A percentile compares a stretch with the other conserved stretches of the same genome.
Evolutionary conservation across 1,140 invertebrate species (phyloP).

Genomic region (Drosophila novamexicana): DNA sequence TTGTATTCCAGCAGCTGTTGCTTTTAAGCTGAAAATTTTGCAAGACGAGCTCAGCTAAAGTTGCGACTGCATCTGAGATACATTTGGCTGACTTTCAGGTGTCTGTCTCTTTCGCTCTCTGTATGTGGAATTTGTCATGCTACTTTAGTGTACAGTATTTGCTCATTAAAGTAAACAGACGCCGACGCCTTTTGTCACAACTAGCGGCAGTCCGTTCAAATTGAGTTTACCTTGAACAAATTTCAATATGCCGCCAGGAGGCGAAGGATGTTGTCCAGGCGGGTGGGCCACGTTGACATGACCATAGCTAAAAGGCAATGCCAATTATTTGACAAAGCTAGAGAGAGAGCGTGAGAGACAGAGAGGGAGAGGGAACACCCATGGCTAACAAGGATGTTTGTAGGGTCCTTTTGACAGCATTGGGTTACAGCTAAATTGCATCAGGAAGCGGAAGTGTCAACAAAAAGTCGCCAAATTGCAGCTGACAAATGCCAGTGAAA

Average conservation of each 20-base stretch:
- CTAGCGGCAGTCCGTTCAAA: slow-evolving; percentile 26
- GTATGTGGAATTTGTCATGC: slow-evolving; percentile 32
- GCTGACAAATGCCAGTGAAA: slow-evolving; percentile 34
- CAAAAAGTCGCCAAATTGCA: slow-evolving; percentile 32
- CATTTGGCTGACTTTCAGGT: background rate
- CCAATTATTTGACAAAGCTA: slow-evolving; percentile 30
- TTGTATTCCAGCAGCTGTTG: background rate
- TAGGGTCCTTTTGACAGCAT: slow-evolving; percentile 35
- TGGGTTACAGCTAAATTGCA: slow-evolving; percentile 56
- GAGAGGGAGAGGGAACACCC: slow-evolving; percentile 15
- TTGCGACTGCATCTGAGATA: too few relatives aligned
- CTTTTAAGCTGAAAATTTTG: background rate
- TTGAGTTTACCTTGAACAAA: slow-evolving; percentile 50
- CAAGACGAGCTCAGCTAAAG: background rate
- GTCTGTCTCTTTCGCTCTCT: background rate
- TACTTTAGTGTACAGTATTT: slow-evolving; percentile 32
- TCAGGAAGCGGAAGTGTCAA: slow-evolving; percentile 50
- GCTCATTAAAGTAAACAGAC: slow-evolving; percentile 34
- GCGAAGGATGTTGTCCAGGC: slow-evolving; percentile 24
- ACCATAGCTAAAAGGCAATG: slow-evolving; percentile 50
- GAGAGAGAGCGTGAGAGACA: background rate
- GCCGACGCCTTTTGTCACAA: slow-evolving; percentile 30
- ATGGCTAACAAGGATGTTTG: slow-evolving; percentile 50
- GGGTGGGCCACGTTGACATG: slow-evolving; percentile 31
- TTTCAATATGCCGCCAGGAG: slow-evolving; percentile 34